phyloP scores from a whole-genome alignment of 2,797 vertebrate genomes.

The Oryzias sinensis region DNA sequence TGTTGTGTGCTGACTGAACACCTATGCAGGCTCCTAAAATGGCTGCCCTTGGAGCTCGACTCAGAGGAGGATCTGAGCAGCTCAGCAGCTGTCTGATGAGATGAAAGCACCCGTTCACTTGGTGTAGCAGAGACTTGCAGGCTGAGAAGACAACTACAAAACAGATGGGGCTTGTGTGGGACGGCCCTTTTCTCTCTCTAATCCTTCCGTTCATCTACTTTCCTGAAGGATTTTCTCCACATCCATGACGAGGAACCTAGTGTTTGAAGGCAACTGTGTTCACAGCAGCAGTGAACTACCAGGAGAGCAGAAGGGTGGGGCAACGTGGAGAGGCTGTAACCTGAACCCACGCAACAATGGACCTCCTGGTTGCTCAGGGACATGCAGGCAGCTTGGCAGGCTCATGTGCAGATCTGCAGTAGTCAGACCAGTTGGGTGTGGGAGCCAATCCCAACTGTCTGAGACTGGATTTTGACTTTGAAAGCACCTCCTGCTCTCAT shows the following conservation, averaged over 20 bases:
- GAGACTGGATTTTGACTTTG: conserved; percentile 22
- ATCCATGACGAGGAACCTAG: conserved; percentile 78
- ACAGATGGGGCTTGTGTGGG: conserved; percentile 60
- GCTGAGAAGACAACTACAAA: conserved; percentile 65
- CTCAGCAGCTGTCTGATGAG: conserved; percentile 88
- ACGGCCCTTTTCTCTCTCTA: conserved; percentile 36
- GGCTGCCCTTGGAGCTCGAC: conserved; percentile 92
- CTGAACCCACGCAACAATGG: conserved; percentile 88
- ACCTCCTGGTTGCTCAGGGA: conserved; percentile 88
- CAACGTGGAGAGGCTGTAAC: conserved; percentile 88
- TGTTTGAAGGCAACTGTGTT: conserved; percentile 89
- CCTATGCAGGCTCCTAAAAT: conserved; percentile 92
- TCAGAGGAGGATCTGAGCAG: conserved; percentile 89
- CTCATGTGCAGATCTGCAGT: conserved; percentile 54
- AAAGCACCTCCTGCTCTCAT: conserved; percentile 7
- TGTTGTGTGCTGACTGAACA: conserved; percentile 88
- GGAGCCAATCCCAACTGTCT: conserved; percentile 53
- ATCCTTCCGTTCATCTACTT: conserved; percentile 41
- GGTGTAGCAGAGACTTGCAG: conserved; percentile 82
- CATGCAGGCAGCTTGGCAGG: conserved; percentile 64
- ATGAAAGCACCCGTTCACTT: conserved; percentile 91
- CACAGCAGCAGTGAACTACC: conserved; percentile 88
- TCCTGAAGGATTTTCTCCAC: conserved; percentile 66
- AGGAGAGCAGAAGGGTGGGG: conserved; percentile 85
- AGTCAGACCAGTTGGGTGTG: conserved; percentile 47